These are phyloP conservation scores for Haemorhous mexicanus DNA, from an alignment of 2,113 vertebrate species.

Conservation along the genomic window DNA sequence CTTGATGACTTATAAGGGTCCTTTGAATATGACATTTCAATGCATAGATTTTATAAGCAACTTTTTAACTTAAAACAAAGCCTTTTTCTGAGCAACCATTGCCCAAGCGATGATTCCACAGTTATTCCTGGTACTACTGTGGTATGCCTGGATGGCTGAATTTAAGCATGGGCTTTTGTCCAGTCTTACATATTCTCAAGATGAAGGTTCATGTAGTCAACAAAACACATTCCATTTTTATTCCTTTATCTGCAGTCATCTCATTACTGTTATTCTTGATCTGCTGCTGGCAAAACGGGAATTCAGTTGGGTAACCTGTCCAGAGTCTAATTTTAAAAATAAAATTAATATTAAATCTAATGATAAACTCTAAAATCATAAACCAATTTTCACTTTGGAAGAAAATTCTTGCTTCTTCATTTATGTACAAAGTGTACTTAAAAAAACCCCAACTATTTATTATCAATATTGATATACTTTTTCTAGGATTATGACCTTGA, in stretches of 20 bases:
- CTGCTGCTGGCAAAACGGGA: neutral
- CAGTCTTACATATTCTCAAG: neutral
- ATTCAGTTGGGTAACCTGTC: neutral
- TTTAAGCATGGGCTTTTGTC: neutral
- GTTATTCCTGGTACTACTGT: neutral
- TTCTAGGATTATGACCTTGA: neutral
- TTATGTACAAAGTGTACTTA: neutral
- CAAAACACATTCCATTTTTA: neutral
- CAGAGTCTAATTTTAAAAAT: neutral
- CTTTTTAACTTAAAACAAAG: neutral
- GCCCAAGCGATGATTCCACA: neutral
- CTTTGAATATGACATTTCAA: neutral
- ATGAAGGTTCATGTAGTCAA: neutral
- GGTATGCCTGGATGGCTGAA: neutral
- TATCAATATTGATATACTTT: neutral
- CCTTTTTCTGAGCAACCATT: neutral
- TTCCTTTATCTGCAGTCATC: neutral
- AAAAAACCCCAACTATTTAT: neutral
- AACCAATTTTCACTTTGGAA: neutral
- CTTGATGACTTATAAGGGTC: neutral
- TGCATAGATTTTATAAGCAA: neutral
- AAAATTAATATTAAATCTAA: neutral
- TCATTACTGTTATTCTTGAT: neutral
- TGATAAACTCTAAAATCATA: neutral
- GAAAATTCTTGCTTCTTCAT: neutral